These are phyloP conservation scores for Acanthaster planci DNA, from an alignment of 35 echinoderm and acorn worm species.

Conservation along the genomic window DNA sequence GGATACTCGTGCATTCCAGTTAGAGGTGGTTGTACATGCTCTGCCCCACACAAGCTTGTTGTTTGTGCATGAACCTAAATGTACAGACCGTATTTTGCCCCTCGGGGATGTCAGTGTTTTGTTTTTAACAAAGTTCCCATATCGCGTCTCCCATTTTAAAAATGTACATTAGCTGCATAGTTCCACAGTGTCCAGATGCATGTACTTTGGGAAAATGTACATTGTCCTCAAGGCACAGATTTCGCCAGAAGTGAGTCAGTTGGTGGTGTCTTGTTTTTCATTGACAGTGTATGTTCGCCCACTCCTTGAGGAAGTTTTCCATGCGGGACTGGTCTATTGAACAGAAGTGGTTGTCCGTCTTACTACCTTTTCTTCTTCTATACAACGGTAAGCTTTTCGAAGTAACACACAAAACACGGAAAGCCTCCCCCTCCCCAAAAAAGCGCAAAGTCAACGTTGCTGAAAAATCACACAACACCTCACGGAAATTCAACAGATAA, in stretches of 20 bases:
- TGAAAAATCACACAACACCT: too few relatives aligned
- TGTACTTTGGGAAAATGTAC: neutral
- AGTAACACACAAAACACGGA: too few relatives aligned
- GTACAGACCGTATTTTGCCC: too few relatives aligned
- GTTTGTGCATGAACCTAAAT: too few relatives aligned
- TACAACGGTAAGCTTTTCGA: conserved; percentile 98
- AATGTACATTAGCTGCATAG: neutral
- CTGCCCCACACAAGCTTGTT: too few relatives aligned
- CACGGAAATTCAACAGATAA: too few relatives aligned
- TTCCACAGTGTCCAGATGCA: neutral
- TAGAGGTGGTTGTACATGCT: too few relatives aligned
- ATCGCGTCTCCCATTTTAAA: neutral
- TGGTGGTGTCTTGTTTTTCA: conserved; percentile 15
- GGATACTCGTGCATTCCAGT: too few relatives aligned
- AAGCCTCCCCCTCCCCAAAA: too few relatives aligned
- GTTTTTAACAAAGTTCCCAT: too few relatives aligned
- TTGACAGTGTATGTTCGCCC: conserved; percentile 96
- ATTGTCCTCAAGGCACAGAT: neutral
- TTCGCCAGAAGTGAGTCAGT: neutral
- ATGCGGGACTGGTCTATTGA: conserved; percentile 99
- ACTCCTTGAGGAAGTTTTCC: conserved; percentile 94
- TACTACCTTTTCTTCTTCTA: conserved; percentile 81
- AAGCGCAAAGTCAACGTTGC: too few relatives aligned
- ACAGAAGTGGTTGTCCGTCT: conserved; percentile 95
- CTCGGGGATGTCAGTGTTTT: too few relatives aligned